A percentile compares a stretch with the other conserved stretches of the same genome.
These are phyloP conservation scores for Carlito syrichta DNA, from an alignment of 2,113 vertebrate genomes.

Conservation along the genomic window DNA sequence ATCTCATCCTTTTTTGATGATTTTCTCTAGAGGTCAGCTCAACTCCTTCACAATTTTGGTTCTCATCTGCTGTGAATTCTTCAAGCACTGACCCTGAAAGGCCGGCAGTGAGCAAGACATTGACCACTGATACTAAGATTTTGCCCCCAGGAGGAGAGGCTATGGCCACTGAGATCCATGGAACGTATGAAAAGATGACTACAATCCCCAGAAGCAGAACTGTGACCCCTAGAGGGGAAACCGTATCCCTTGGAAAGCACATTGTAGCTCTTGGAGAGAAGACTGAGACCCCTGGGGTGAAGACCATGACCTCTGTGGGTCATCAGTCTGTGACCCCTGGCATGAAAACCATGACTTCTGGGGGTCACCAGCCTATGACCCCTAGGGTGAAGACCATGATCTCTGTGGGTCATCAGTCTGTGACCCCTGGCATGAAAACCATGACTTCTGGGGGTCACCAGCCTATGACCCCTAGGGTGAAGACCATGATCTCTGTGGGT, in stretches of 20 bases:
- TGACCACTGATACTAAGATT: neutral
- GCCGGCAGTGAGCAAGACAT: neutral
- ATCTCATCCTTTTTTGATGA: neutral
- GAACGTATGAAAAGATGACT: neutral
- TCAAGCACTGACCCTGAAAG: neutral
- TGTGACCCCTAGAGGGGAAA: neutral
- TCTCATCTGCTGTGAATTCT: neutral
- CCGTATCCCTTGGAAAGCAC: neutral
- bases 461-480: neutral
- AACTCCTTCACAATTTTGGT: neutral
- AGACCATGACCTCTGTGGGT: neutral
- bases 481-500: too few species aligned
- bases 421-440: neutral
- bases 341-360: neutral
- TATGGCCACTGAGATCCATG: neutral
- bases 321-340: neutral
- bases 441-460: too few species aligned
- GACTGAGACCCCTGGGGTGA: neutral
- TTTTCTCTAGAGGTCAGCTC: constrained; percentile 46
- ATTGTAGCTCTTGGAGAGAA: neutral
- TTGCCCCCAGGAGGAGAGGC: neutral
- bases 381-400: neutral
- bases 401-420: neutral
- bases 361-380: neutral
- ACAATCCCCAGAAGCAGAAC: neutral